These are phyloP conservation scores for Drosophila arizonae DNA, from an alignment of 1,140 invertebrate genomes.

Conservation along the genomic window DNA sequence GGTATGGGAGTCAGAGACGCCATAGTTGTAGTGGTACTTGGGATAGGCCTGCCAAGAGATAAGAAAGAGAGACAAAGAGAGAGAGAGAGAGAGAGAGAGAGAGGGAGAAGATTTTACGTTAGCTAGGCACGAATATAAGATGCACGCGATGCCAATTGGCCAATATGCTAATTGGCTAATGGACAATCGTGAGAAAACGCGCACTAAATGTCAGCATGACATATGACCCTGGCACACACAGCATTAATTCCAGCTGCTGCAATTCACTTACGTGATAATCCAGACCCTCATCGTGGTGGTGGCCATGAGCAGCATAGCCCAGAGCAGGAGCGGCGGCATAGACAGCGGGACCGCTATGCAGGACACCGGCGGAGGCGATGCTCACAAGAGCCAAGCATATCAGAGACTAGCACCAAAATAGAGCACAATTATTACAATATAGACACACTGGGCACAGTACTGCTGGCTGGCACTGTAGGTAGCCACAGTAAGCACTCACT, in stretches of 20 bases:
- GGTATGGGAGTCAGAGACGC: slow-evolving; percentile 84
- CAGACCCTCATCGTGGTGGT: slow-evolving; percentile 65
- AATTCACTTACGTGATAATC: slow-evolving; percentile 68
- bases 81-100: not conserved
- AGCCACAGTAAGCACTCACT: slow-evolving; percentile 68
- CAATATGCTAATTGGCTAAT: slow-evolving; percentile 7
- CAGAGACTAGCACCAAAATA: slow-evolving; percentile 62
- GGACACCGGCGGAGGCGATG: slow-evolving; percentile 76
- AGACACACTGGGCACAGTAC: slow-evolving; percentile 14
- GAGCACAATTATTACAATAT: slow-evolving; percentile 28
- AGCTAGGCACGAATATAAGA: not conserved
- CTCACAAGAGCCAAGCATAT: slow-evolving; percentile 80
- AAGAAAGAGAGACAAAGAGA: not conserved
- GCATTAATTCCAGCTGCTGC: not conserved
- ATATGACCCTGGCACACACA: not conserved
- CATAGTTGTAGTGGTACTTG: slow-evolving; percentile 85
- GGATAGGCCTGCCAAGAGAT: slow-evolving; percentile 81
- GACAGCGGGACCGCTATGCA: slow-evolving; percentile 67
- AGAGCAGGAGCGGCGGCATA: slow-evolving; percentile 56
- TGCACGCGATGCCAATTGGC: slow-evolving; percentile 2
- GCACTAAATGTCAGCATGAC: slow-evolving; percentile 6
- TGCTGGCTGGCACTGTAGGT: slow-evolving; percentile 1
- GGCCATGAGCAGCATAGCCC: slow-evolving; percentile 49
- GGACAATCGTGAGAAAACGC: slow-evolving; percentile 2
- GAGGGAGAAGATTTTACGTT: not conserved